These are phyloP conservation scores for Calameuta filiformis DNA, from an alignment of 2,888 invertebrate species.

Conservation along the genomic window DNA sequence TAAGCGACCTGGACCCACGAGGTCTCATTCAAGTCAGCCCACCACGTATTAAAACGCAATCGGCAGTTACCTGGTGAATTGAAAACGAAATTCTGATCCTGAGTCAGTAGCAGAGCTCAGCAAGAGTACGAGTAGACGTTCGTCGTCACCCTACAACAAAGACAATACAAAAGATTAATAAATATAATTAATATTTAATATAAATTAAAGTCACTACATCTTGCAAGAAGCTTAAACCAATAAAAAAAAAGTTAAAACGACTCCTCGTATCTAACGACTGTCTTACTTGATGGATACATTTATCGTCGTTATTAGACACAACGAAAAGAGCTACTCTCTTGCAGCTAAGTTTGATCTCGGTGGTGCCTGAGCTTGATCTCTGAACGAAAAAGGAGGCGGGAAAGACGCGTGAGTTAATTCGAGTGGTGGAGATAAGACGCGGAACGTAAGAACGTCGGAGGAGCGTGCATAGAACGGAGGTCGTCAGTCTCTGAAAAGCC, in stretches of 20 bases:
- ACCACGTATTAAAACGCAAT: background rate
- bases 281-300: background rate
- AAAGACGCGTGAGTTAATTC: conserved; percentile 40
- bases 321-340: background rate
- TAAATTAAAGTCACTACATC: background rate
- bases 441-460: conserved; percentile 28
- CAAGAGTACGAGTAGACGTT: background rate
- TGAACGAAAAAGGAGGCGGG: conserved; percentile 12
- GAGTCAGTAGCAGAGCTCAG: background rate
- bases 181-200: too few relatives aligned
- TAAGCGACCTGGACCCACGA: background rate
- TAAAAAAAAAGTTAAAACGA: too few relatives aligned
- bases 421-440: conserved; percentile 30
- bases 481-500: conserved; percentile 31
- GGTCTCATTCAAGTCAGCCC: background rate
- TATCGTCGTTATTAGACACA: background rate
- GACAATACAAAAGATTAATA: background rate
- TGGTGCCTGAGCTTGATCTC: background rate
- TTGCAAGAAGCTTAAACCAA: background rate
- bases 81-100: background rate
- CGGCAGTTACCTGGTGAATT: background rate
- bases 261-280: background rate
- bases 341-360: background rate
- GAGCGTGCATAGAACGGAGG: conserved; percentile 19
- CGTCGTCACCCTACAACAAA: background rate